Base-by-base conservation (phyloP, 2,113 vertebrate species). In the Chrysochloris asiatica region DNA sequence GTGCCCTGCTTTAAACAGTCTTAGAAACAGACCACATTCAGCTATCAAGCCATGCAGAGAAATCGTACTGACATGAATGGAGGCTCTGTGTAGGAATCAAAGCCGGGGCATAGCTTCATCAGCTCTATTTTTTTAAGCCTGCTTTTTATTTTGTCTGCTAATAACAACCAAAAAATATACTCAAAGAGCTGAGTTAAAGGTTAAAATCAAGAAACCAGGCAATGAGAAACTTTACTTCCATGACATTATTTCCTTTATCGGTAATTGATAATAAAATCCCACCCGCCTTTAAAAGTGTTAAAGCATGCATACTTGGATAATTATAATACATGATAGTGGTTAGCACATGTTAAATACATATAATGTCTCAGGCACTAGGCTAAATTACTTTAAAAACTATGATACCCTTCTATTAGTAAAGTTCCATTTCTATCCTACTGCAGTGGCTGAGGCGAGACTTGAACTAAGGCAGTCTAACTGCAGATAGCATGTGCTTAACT, bases 91-190 rank as follows among this genome's bases (percentile, higher is more conserved):
- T 2, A 13, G 90, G 79, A 88, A 95, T 96, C 94, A 94, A 96
- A 96, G 95, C 69, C 79, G 9, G 95, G 95, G 56, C 93, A 94
- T 0, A 54, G 91, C 94, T 95, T 91, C 82, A 83, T 90, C 92
- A 33, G 82, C 81, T 93, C 75, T 56, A 13, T 54, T 54, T 80
- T 43, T 41, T 71, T 54, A 76, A 50, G 83, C 16, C 92, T 77
- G 83, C 90, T 90, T 96, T 96, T 93, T 93, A 96, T 94, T 95
- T 96, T 95, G 83, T 90, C 93, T 92, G 67, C 65, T 95, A 95
- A 93, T 95, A 96, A 90, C 76, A 89, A 92, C 82, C 9, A 72
- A 78, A 69, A 38, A 69, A 69, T 54, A 93, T 28, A 84, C 52
- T 86, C 76, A 94, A 91, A 94, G 86, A 86, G 43, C 82, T 38